Percentiles rank a stretch among this genome's conserved stretches.
These are phyloP conservation scores for Griposia aprilina DNA, from an alignment of 2,888 invertebrate species.

Conservation along the genomic window DNA sequence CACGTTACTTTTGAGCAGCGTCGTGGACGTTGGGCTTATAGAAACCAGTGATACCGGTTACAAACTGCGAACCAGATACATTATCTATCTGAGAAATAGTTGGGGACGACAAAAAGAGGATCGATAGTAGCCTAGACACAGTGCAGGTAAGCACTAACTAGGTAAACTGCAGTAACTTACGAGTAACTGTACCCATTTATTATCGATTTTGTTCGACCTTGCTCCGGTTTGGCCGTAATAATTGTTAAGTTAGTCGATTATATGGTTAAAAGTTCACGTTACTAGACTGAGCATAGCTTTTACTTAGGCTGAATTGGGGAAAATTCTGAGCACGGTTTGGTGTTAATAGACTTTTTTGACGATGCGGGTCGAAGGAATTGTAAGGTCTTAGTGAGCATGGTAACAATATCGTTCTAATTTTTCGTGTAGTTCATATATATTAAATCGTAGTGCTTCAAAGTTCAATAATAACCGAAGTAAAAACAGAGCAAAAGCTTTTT, in stretches of 20 bases:
- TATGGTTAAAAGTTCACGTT: slow-evolving; percentile 23
- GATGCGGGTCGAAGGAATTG: too few species aligned
- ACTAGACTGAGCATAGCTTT: neutral
- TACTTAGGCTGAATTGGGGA: neutral
- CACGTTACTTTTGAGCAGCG: neutral
- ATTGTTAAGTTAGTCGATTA: slow-evolving; percentile 24
- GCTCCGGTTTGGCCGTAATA: slow-evolving; percentile 34
- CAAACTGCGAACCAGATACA: slow-evolving; percentile 65
- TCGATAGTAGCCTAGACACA: slow-evolving; percentile 68
- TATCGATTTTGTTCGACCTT: slow-evolving; percentile 62
- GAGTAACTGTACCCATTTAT: neutral
- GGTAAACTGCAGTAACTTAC: slow-evolving; percentile 44
- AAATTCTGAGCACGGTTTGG: neutral
- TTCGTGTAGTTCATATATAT: neutral
- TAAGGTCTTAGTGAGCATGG: neutral
- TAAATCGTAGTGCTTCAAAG: neutral
- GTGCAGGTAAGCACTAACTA: slow-evolving; percentile 57
- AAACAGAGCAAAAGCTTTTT: neutral
- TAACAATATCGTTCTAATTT: neutral
- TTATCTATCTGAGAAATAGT: slow-evolving; percentile 69
- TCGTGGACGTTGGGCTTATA: slow-evolving; percentile 21
- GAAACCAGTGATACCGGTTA: slow-evolving; percentile 78
- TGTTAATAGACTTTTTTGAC: neutral
- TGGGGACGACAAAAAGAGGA: slow-evolving; percentile 61
- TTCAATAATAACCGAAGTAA: neutral